Evolutionary conservation across 2,888 invertebrate genomes (phyloP).

Genomic region (Sarcophaga rosellei): DNA sequence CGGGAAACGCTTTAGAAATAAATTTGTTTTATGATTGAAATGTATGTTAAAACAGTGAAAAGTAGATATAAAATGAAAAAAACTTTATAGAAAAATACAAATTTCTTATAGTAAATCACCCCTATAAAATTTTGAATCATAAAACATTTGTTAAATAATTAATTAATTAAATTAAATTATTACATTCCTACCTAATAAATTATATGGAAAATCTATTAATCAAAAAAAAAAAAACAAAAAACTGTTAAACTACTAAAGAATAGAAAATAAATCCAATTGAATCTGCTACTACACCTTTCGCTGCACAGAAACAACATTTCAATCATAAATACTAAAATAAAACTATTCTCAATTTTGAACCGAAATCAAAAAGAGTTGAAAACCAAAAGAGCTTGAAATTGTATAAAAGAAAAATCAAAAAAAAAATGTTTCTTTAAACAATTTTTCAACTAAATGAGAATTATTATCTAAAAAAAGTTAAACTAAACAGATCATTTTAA

Average conservation of each 20-base stretch:
- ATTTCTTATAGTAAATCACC: background rate
- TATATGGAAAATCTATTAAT: background rate
- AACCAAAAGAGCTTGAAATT: constrained; percentile 38
- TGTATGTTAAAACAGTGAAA: constrained; percentile 79
- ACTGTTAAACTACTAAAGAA: background rate
- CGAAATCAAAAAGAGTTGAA: constrained; percentile 62
- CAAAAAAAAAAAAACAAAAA: too few species aligned
- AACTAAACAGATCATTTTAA: constrained; percentile 18
- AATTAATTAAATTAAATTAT: constrained; percentile 39
- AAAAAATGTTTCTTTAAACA: constrained; percentile 35
- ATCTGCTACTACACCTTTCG: constrained; percentile 78
- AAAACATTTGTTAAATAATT: constrained; percentile 60
- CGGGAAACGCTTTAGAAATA: constrained; percentile 36
- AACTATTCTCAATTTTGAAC: constrained; percentile 38
- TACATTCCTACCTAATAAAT: background rate
- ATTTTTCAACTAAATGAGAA: constrained; percentile 55
- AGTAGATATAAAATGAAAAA: constrained; percentile 57
- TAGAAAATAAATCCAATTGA: constrained; percentile 2
- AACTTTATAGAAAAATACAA: constrained; percentile 41
- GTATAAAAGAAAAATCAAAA: constrained; percentile 26
- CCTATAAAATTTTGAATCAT: constrained; percentile 54
- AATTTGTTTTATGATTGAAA: constrained; percentile 82
- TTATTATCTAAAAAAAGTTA: constrained; percentile 57
- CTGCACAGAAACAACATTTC: constrained; percentile 83
- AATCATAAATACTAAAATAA: constrained; percentile 79